Evolutionary conservation across 2,797 vertebrate species (phyloP), one percentile per base, ranked within the genome.

Genomic region (Anableps anableps): DNA sequence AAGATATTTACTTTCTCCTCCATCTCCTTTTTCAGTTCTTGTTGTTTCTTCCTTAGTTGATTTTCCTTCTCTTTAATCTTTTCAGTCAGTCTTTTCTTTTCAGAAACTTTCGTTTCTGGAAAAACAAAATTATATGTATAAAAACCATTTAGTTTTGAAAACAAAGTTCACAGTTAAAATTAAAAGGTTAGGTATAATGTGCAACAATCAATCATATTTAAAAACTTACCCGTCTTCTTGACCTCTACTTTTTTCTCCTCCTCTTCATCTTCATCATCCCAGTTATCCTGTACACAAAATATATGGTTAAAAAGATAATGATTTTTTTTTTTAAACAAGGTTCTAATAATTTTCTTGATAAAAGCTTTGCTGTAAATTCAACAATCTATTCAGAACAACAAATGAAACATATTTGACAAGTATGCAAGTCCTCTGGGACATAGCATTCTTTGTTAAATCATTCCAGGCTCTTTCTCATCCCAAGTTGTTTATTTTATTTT

Each of bases 61-160:
- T 95, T 96, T 95, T 99, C 98, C 93, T 96, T 99, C 91, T 98
- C 98, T 96, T 98, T 99, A 83, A 99, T 98, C 93, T 99, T 99
- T 91, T 98, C 97, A 88, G 83, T 95, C 94, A 97, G 92, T 94
- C 97, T 99, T 95, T 99, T 99, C 96, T 99, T 99, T 81, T 98
- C 97, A 72, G 97, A 96, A 86, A 96, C 95, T 92, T 99, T 99
- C 51, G 94, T 78, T 76, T 97, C 98, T 97, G 91, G 75, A 92
- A 83, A 85, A 60, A 31, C 62, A 88, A 86, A 3, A 89, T 79
- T 0, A 1, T 66, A 80, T 26, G 47, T 17, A 1, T 45, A 71
- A 62, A 50, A 70, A n/a, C n/a, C 4, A 47, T 8, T 48, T 58
- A 6, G 58, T 73, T 45, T 51, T 55, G 10, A 0, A 48, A n/a